A percentile compares a stretch with the other conserved stretches of the same genome.
Evolutionary conservation across 2,113 vertebrate genomes (phyloP).

Genomic region (Ceratotherium simum): DNA sequence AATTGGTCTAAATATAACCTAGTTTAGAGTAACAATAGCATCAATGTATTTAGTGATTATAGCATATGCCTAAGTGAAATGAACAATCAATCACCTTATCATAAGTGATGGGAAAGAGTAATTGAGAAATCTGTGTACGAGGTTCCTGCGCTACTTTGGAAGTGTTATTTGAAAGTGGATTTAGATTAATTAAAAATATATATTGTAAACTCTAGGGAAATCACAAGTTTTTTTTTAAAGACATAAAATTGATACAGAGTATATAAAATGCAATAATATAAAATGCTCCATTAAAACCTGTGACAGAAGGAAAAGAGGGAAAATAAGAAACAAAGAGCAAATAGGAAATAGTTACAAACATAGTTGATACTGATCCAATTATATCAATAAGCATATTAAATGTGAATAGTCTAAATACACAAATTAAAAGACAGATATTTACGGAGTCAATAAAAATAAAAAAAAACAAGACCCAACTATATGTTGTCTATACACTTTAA

Average conservation of each 20-base stretch:
- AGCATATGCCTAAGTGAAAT: not conserved
- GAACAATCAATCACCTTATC: not conserved
- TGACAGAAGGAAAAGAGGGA: not conserved
- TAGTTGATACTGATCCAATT: not conserved
- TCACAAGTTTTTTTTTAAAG: not conserved
- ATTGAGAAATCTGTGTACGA: not conserved
- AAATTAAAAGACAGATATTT: too few relatives aligned
- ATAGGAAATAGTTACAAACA: not conserved
- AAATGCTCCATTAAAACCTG: not conserved
- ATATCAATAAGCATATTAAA: too few relatives aligned
- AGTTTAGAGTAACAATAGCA: not conserved
- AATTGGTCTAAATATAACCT: not conserved
- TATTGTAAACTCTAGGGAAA: not conserved
- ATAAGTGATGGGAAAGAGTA: not conserved
- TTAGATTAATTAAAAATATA: too few relatives aligned
- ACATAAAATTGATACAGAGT: not conserved
- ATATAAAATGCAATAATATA: not conserved
- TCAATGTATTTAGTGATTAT: not conserved
- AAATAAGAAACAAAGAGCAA: not conserved
- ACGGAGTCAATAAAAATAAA: too few relatives aligned
- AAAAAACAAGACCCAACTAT: too few relatives aligned
- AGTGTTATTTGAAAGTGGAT: not conserved
- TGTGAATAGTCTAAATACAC: too few relatives aligned
- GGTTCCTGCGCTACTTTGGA: not conserved
- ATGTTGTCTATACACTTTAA: too few relatives aligned